Conservation (phyloP, 2,113 vertebrate species). For the Struthio camelus region DNA sequence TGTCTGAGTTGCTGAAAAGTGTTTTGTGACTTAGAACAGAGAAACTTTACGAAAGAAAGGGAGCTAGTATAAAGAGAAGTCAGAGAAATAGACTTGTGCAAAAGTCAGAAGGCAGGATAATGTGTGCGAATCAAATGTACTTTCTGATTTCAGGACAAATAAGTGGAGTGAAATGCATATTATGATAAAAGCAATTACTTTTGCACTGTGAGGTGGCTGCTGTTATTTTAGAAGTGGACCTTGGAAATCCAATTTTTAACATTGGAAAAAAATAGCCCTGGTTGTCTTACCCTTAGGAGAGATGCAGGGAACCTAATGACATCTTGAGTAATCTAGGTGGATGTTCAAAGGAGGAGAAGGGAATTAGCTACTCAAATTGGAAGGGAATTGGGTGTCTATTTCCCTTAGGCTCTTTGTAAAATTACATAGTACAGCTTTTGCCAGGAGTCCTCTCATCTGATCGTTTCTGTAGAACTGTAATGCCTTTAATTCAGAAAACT, state of each 20-base stretch:
- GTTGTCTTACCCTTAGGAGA: not conserved
- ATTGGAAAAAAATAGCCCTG: not conserved
- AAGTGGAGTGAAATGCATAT: not conserved
- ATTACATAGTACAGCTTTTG: not conserved
- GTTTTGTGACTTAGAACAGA: not conserved
- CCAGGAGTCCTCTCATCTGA: not conserved
- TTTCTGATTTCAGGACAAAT: not conserved
- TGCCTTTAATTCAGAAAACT: slow-evolving; percentile 30
- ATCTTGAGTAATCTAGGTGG: not conserved
- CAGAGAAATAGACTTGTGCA: not conserved
- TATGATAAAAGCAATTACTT: not conserved
- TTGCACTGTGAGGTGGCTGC: not conserved
- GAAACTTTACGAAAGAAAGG: not conserved
- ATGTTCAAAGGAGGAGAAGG: not conserved
- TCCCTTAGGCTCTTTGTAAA: not conserved
- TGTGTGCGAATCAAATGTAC: not conserved
- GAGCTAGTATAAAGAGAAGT: not conserved
- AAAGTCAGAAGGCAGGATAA: not conserved
- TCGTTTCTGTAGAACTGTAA: not conserved
- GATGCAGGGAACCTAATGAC: not conserved
- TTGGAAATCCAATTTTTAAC: not conserved
- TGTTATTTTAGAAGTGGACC: not conserved
- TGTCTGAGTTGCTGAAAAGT: not conserved
- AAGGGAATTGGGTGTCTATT: not conserved
- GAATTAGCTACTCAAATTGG: not conserved